These are phyloP conservation scores for Cyanoderma ruficeps DNA, from an alignment of 2,113 vertebrate genomes.

Conservation along the genomic window DNA sequence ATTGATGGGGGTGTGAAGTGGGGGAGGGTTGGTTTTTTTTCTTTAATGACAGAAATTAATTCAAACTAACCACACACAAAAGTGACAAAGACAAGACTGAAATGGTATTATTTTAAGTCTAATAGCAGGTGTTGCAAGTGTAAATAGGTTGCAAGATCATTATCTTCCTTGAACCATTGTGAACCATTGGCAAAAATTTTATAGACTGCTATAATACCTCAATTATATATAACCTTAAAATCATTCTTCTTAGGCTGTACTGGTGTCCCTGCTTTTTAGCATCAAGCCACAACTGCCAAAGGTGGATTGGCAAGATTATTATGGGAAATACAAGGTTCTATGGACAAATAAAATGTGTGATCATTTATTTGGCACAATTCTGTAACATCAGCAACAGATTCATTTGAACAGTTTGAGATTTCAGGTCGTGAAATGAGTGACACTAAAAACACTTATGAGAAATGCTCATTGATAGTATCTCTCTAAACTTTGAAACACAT, in stretches of 20 bases:
- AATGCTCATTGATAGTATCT: neutral
- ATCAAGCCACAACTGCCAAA: neutral
- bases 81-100: neutral
- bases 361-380: neutral
- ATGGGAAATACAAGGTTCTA: slow-evolving; percentile 4
- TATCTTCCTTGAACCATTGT: neutral
- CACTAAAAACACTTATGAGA: slow-evolving; percentile 31
- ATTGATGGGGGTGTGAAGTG: rapidly evolving
- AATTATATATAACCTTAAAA: neutral
- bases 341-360: neutral
- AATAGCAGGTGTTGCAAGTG: neutral
- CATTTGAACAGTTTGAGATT: slow-evolving; percentile 43
- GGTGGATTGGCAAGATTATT: slow-evolving; percentile 15
- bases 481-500: slow-evolving; percentile 17
- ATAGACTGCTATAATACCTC: neutral
- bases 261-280: neutral
- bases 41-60: neutral
- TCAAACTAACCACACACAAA: neutral
- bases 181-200: neutral
- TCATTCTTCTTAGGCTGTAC: neutral
- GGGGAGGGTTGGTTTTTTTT: rapidly evolving
- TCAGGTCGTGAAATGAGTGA: slow-evolving; percentile 41
- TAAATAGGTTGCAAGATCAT: neutral
- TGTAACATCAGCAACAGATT: neutral
- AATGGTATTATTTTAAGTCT: neutral